Conservation (phyloP, 2,888 invertebrate species). For the Sesamia inferens region DNA sequence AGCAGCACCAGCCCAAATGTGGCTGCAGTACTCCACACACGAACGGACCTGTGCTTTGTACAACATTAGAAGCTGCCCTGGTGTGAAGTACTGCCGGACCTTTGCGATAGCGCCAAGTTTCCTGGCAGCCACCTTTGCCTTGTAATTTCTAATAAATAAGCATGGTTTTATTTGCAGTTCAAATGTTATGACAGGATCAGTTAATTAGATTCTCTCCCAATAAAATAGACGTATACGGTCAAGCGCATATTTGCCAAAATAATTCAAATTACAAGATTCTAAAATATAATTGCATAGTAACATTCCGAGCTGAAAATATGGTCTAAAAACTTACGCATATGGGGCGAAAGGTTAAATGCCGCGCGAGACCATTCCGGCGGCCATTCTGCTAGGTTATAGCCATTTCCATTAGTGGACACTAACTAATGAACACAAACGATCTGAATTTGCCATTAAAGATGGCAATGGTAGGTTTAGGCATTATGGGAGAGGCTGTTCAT, state of each 20-base stretch:
- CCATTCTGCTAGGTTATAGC: conserved; percentile 78
- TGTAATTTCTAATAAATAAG: too few relatives aligned
- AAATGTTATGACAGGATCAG: neutral
- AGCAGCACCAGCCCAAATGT: too few relatives aligned
- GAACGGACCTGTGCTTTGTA: too few relatives aligned
- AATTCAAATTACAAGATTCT: conserved; percentile 38
- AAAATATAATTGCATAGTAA: conserved; percentile 55
- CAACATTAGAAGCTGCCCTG: too few relatives aligned
- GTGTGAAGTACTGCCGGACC: too few relatives aligned
- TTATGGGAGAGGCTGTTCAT: conserved; percentile 23
- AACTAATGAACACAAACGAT: conserved; percentile 86
- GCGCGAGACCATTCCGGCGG: conserved; percentile 76
- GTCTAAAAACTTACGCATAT: conserved; percentile 59
- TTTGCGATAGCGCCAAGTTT: too few relatives aligned
- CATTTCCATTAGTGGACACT: conserved; percentile 83
- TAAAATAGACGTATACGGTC: neutral
- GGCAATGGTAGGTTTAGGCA: conserved; percentile 50
- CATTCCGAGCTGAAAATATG: conserved; percentile 51
- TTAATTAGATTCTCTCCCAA: neutral
- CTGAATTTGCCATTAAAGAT: conserved; percentile 73
- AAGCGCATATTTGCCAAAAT: conserved; percentile 14
- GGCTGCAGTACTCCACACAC: too few relatives aligned
- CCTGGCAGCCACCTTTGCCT: too few relatives aligned
- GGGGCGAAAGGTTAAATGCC: conserved; percentile 74
- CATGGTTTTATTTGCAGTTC: neutral